phyloP scores from a whole-genome alignment of 1,140 invertebrate species.

The Eciton burchellii region DNA sequence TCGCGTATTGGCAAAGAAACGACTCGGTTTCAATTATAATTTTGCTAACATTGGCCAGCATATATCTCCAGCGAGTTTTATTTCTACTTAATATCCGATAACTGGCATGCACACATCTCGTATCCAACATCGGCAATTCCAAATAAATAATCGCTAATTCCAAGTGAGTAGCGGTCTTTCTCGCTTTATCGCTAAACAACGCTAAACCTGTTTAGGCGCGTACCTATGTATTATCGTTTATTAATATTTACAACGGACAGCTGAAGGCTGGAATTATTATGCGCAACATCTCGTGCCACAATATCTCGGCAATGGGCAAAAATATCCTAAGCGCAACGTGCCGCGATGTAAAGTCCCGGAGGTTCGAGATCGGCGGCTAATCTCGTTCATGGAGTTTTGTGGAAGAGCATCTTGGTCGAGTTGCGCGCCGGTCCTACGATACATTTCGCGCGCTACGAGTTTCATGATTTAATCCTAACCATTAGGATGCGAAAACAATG shows the following conservation, averaged over 20 bases:
- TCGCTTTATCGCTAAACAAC: constrained; percentile 28
- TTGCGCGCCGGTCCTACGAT: constrained; percentile 23
- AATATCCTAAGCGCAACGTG: constrained; percentile 19
- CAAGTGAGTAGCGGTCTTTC: not conserved
- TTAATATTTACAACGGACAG: not conserved
- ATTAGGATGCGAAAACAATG: constrained; percentile 71
- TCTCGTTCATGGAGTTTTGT: not conserved
- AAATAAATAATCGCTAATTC: not conserved
- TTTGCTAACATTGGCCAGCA: not conserved
- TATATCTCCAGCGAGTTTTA: constrained; percentile 1
- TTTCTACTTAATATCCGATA: constrained; percentile 29
- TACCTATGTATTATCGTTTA: constrained; percentile 44
- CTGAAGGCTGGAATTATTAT: constrained; percentile 59
- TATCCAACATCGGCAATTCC: constrained; percentile 35
- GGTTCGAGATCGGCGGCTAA: constrained; percentile 19
- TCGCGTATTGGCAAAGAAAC: constrained; percentile 1
- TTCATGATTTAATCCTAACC: constrained; percentile 51
- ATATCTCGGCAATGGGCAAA: constrained; percentile 54
- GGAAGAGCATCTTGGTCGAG: constrained; percentile 1
- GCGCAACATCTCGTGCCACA: too few species aligned
- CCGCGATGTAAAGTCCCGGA: not conserved
- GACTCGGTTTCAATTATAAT: constrained; percentile 24
- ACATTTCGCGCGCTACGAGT: constrained; percentile 21
- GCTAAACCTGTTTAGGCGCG: constrained; percentile 36
- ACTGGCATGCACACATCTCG: constrained; percentile 25